Evolutionary conservation across 2,888 invertebrate species (phyloP).

Genomic region (Agelastica alni): DNA sequence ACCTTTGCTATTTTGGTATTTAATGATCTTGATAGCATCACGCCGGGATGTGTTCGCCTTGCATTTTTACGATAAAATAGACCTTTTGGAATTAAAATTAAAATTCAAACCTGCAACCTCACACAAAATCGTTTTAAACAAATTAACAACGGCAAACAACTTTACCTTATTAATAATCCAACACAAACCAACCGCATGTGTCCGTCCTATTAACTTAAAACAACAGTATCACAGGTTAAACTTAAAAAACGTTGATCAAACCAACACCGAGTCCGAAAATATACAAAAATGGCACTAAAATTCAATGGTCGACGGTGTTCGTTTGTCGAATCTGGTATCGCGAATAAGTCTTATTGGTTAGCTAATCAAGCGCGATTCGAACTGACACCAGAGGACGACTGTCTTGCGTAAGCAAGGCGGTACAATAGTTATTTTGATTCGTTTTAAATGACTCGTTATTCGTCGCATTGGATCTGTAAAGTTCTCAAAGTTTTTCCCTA

Average conservation of each 20-base stretch:
- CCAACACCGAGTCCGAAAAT: background rate
- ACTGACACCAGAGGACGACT: constrained; percentile 4
- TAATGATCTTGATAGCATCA: too few species aligned
- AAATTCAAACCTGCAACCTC: too few species aligned
- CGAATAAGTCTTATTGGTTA: constrained; percentile 17
- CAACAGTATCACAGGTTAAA: constrained; percentile 7
- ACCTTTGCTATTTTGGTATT: too few species aligned
- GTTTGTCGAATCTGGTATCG: constrained; percentile 8
- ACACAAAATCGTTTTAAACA: too few species aligned
- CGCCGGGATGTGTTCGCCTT: too few species aligned
- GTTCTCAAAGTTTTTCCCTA: background rate
- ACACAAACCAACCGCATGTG: constrained; percentile 21
- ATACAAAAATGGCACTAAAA: constrained; percentile 12
- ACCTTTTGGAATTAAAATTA: too few species aligned
- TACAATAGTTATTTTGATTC: background rate
- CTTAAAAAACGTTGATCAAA: background rate
- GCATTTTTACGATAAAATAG: too few species aligned
- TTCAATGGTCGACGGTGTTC: constrained; percentile 2
- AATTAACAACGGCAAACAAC: too few species aligned
- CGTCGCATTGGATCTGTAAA: background rate
- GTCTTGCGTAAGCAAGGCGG: constrained; percentile 37
- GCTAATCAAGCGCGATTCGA: constrained; percentile 33
- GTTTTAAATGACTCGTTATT: background rate
- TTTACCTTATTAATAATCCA: too few species aligned
- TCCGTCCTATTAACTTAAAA: constrained; percentile 5